Evolutionary conservation across 2,888 invertebrate species (phyloP).

Genomic region (Cephus sareptanus): DNA sequence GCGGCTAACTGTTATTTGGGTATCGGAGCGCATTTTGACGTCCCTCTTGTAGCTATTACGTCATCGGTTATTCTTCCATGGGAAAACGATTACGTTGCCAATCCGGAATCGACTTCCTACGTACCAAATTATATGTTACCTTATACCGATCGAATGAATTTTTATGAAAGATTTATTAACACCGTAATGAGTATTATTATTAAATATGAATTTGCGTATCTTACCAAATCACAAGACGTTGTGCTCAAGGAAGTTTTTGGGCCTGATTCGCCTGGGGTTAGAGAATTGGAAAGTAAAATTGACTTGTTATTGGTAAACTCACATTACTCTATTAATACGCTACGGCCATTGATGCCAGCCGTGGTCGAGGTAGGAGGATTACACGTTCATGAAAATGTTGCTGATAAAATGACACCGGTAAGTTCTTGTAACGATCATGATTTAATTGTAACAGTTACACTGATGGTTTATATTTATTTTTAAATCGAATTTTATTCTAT

Average conservation of each 20-base stretch:
- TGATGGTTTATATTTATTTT: neutral
- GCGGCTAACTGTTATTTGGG: slow-evolving; percentile 20
- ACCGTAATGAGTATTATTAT: neutral
- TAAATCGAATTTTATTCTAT: neutral
- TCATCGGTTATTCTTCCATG: slow-evolving; percentile 23
- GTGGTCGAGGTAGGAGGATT: slow-evolving; percentile 70
- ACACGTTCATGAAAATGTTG: slow-evolving; percentile 63
- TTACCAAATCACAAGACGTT: slow-evolving; percentile 33
- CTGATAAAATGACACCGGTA: slow-evolving; percentile 37
- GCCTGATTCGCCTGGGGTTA: slow-evolving; percentile 57
- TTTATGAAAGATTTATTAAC: slow-evolving; percentile 31
- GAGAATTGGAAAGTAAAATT: slow-evolving; percentile 65
- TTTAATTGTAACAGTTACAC: neutral
- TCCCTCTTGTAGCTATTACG: slow-evolving; percentile 13
- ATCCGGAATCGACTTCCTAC: slow-evolving; percentile 28
- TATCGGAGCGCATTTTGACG: slow-evolving; percentile 17
- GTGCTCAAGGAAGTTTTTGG: slow-evolving; percentile 43
- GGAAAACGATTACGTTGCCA: slow-evolving; percentile 21
- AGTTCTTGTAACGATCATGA: neutral
- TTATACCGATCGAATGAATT: slow-evolving; percentile 23
- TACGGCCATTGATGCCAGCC: slow-evolving; percentile 64
- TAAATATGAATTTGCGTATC: neutral
- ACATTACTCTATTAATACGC: slow-evolving; percentile 66
- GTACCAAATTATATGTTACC: slow-evolving; percentile 22
- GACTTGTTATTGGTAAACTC: slow-evolving; percentile 69